A percentile compares a stretch with the other conserved stretches of the same genome.
Evolutionary conservation across 2,797 vertebrate genomes (phyloP).

Genomic region (Falco novaeseelandiae): DNA sequence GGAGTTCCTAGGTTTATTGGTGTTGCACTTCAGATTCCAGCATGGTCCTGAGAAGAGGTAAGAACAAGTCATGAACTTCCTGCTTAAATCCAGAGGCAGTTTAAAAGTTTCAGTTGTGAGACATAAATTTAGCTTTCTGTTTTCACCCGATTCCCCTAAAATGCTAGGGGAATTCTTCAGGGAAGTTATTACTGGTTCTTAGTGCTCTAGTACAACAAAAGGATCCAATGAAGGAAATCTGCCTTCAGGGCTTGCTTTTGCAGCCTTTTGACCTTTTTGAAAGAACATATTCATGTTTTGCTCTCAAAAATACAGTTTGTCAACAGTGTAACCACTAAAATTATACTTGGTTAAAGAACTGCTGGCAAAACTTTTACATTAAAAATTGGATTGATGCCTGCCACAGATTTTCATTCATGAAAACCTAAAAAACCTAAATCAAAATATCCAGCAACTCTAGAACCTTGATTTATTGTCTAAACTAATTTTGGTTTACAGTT

Average conservation of each 20-base stretch:
- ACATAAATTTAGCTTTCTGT: fast-evolving
- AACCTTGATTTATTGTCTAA: background rate
- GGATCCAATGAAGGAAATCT: background rate
- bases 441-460: background rate
- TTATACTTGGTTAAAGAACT: background rate
- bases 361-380: background rate
- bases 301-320: background rate
- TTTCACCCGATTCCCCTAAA: background rate
- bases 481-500: background rate
- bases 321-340: background rate
- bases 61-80: background rate
- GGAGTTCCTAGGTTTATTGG: background rate
- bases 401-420: background rate
- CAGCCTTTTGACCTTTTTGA: background rate
- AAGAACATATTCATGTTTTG: background rate
- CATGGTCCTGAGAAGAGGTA: background rate
- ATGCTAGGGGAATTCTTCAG: background rate
- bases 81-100: background rate
- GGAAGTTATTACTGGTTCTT: background rate
- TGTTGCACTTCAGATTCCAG: background rate
- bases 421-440: fast-evolving
- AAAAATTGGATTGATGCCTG: background rate
- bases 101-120: background rate
- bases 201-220: background rate
- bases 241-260: background rate